Conservation (phyloP, 2,113 vertebrate species). For the Alligator sinensis region DNA sequence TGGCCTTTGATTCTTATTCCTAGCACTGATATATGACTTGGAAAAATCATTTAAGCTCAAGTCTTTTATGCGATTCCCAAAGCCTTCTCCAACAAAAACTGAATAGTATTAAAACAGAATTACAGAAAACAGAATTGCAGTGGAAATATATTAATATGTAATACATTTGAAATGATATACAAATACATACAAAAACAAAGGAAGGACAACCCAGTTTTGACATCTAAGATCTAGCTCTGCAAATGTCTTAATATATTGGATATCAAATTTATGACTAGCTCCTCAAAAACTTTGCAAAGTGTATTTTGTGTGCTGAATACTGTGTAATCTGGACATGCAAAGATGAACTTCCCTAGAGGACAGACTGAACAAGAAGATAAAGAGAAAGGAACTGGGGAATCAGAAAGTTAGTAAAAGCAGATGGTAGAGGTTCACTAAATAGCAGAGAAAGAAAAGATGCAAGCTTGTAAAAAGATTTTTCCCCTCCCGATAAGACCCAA, state of each 20-base stretch:
- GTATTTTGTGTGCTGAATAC: background rate
- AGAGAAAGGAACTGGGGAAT: background rate
- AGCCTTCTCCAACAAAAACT: too few relatives aligned
- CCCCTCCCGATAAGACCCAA: background rate
- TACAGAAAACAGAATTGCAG: too few relatives aligned
- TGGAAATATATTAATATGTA: too few relatives aligned
- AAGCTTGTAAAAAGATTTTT: background rate
- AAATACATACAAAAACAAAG: background rate
- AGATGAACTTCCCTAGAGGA: background rate
- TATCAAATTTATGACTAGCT: background rate
- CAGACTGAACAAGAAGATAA: background rate
- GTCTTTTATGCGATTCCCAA: too few relatives aligned
- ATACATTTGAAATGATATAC: too few relatives aligned
- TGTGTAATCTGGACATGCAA: background rate
- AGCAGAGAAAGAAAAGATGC: background rate
- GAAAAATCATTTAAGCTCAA: too few relatives aligned
- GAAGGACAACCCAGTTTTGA: constrained; percentile 8
- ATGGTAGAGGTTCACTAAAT: background rate
- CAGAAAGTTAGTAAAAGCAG: background rate
- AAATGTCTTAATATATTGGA: constrained; percentile 14
- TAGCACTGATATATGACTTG: too few relatives aligned
- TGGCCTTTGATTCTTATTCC: too few relatives aligned
- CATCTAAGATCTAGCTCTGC: background rate
- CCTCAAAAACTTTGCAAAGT: constrained; percentile 6
- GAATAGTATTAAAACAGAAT: too few relatives aligned